Percentiles rank a stretch among this genome's conserved stretches.
Conservation (phyloP, 1,140 invertebrate genomes). For the Heliconius melpomene region DNA sequence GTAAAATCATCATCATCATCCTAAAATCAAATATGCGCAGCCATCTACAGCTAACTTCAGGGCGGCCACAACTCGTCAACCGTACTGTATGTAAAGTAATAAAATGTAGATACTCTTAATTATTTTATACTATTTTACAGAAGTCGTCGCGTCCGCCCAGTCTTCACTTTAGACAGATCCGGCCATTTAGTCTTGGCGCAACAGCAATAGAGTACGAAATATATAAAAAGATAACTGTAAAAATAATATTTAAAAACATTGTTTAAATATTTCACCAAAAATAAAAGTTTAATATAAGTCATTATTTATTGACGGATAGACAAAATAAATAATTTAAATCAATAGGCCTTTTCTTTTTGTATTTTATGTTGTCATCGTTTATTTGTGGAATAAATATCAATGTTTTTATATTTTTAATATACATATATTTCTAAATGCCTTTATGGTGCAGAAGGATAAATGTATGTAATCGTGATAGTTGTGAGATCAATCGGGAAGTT, state of each 20-base stretch:
- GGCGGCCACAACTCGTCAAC: too few species aligned
- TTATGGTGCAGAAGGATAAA: too few species aligned
- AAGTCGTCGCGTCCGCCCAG: constrained; percentile 61
- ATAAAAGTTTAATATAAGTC: background rate
- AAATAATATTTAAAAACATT: background rate
- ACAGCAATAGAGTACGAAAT: constrained; percentile 32
- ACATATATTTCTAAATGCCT: too few species aligned
- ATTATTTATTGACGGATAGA: constrained; percentile 22
- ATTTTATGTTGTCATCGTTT: background rate
- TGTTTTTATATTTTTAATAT: too few species aligned
- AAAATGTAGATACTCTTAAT: too few species aligned
- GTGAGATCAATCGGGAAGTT: too few species aligned
- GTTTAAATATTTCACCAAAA: background rate
- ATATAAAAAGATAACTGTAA: background rate
- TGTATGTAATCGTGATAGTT: too few species aligned
- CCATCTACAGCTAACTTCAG: too few species aligned
- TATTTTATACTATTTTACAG: constrained; percentile 50
- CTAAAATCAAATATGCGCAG: too few species aligned
- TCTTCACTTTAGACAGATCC: constrained; percentile 68
- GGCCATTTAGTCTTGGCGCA: constrained; percentile 66
- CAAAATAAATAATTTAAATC: constrained; percentile 17
- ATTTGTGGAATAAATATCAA: background rate
- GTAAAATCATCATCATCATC: too few species aligned
- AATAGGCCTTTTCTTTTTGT: background rate
- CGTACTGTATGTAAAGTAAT: too few species aligned